Base-by-base conservation (phyloP, 2,888 invertebrate species). In the Coremacera marginata region DNA sequence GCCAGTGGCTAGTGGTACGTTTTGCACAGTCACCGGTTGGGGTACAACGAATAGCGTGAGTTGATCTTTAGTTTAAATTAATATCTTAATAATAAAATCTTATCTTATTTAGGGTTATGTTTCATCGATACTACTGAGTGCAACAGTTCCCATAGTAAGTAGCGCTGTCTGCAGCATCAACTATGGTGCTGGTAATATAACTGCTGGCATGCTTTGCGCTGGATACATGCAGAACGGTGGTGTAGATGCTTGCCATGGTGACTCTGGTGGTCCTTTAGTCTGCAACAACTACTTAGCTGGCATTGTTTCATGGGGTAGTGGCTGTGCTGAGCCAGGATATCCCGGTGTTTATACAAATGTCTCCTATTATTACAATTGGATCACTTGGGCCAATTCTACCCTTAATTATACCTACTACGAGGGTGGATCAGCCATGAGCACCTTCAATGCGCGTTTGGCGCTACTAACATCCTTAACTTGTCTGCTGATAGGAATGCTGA, bases 11-110 rank as follows among this genome's bases (percentile, higher is more conserved):
- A 76, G 22, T 14, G 82, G 81, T 2, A 81, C 79, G 1, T 31
- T 71, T 14, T 86, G 85, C 55, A 65, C 68, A 0, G 80, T 85
- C 1, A 82, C 82, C 2, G 86, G 86, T 22, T 86, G 84, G 84
- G 85, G 85, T 1, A 80, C 81, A 31, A 82, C 82, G 0, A 72
- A 78, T 11, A 31, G 52, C 60, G 85, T 85, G 75, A 82, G 83
- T 81, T 25, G 14, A 67, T 5, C 11, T 14, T 9, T 9, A 27
- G 16, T 25, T 22, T 11, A 9, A 19, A 27, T 8, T 51, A n/a
- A n/a, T 9, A 22, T 16, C 5, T n/a, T 3, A n/a, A 5, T 57
- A 27, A n/a, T 57, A 11, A 44, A 65, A 19, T 49, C 14, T 55
- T 31, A n/a, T 22, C 31, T 5, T 22, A 34, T 67, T 51, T 9